phyloP scores from a whole-genome alignment of 2,797 vertebrate species.

The Enteromius radiatus region DNA sequence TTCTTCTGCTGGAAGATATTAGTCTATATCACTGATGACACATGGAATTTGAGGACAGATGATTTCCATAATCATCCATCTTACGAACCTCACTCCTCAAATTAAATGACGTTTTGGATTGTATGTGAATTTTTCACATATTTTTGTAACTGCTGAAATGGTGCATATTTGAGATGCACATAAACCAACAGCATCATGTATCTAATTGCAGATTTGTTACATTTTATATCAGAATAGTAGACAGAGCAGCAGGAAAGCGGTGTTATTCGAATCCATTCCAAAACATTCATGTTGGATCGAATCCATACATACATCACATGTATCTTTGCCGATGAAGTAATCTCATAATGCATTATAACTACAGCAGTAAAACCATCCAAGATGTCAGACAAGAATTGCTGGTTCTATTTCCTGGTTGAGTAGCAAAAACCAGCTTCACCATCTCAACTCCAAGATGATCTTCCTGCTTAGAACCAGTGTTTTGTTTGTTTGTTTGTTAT shows the following conservation, averaged over 20 bases:
- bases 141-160: not conserved
- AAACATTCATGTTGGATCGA: not conserved
- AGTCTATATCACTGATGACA: not conserved
- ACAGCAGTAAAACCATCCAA: not conserved
- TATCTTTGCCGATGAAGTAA: not conserved
- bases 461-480: not conserved
- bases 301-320: not conserved
- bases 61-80: not conserved
- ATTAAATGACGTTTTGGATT: conserved; percentile 16
- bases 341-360: not conserved
- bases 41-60: conserved; percentile 13
- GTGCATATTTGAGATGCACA: not conserved
- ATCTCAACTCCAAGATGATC: not conserved
- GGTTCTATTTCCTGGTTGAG: not conserved
- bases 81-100: not conserved
- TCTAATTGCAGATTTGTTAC: not conserved
- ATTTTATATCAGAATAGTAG: conserved; percentile 20
- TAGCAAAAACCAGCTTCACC: not conserved
- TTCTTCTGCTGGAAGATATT: not conserved
- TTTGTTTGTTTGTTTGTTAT: not conserved
- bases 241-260: not conserved
- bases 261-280: conserved; percentile 23
- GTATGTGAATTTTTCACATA: conserved; percentile 15
- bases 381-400: not conserved
- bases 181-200: not conserved